phyloP scores from a whole-genome alignment of 2,888 invertebrate genomes.

The Aspidiotus rigidus region DNA sequence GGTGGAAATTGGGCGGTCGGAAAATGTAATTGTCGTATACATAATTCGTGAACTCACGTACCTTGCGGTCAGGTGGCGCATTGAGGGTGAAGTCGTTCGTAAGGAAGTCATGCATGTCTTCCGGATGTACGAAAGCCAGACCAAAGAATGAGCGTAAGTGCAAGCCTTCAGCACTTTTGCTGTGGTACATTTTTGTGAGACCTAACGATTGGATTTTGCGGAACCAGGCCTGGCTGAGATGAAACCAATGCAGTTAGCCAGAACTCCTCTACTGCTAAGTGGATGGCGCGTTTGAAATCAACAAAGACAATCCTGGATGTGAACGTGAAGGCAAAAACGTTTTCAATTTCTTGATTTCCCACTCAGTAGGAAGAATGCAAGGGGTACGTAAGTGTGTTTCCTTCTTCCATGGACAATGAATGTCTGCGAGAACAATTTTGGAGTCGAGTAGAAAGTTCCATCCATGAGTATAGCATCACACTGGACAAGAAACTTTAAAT shows the following conservation, averaged over 20 bases:
- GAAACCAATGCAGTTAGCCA: not conserved
- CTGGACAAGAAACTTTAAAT: no score
- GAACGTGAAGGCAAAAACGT: no score
- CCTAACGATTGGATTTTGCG: not conserved
- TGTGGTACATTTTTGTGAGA: not conserved
- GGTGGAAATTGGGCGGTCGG: not conserved
- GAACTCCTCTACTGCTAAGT: not conserved
- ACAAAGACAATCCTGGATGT: no score
- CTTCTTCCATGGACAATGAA: no score
- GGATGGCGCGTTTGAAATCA: not conserved
- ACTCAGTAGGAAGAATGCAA: no score
- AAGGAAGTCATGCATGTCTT: not conserved
- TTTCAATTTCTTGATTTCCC: no score
- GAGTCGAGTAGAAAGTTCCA: no score
- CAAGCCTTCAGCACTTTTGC: slow-evolving; percentile 10
- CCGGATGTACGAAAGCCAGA: not conserved
- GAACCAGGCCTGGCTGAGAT: not conserved
- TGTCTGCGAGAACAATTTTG: no score
- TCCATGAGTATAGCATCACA: no score
- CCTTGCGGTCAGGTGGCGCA: no score
- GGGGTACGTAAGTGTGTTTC: no score
- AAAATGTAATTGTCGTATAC: not conserved
- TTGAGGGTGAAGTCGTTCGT: not conserved
- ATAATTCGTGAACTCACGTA: no score
- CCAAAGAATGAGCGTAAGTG: not conserved